phyloP scores from a whole-genome alignment of 30 jellyfish, hydroid and myxozoan species.

The Pelagia noctiluca region DNA sequence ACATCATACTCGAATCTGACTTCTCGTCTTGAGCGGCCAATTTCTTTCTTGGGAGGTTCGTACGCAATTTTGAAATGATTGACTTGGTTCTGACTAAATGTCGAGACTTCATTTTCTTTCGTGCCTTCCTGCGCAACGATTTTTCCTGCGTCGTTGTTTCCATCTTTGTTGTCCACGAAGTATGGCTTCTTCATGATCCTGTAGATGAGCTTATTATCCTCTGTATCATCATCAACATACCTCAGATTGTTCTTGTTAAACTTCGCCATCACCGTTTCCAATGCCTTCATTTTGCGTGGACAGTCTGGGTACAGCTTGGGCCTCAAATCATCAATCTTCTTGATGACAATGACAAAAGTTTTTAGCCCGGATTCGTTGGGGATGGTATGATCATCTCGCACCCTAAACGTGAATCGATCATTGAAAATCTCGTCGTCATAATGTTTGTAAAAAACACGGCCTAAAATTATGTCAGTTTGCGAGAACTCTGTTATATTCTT shows the following conservation, averaged over 20 bases:
- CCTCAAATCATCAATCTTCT: slow-evolving; percentile 80
- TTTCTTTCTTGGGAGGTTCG: slow-evolving; percentile 74
- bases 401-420: slow-evolving; percentile 93
- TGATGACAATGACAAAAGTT: slow-evolving; percentile 82
- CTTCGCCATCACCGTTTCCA: slow-evolving; percentile 53
- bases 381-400: slow-evolving; percentile 74
- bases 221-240: slow-evolving; percentile 86
- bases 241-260: slow-evolving; percentile 74
- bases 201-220: slow-evolving; percentile 70
- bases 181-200: slow-evolving; percentile 64
- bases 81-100: slow-evolving; percentile 85
- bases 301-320: slow-evolving; percentile 89
- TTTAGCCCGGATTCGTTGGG: slow-evolving; percentile 94
- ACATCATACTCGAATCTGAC: slow-evolving; percentile 81
- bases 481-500: slow-evolving; percentile 78
- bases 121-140: slow-evolving; percentile 56
- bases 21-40: slow-evolving; percentile 71
- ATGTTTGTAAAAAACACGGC: slow-evolving; percentile 87
- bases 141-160: slow-evolving; percentile 68
- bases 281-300: slow-evolving; percentile 80
- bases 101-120: slow-evolving; percentile 19
- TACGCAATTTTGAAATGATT: slow-evolving; percentile 91
- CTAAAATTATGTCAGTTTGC: slow-evolving; percentile 86
- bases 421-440: slow-evolving; percentile 77
- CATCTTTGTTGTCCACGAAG: slow-evolving; percentile 53